Conservation (phyloP, 92 coral and sea anemone genomes). For the Palythoa caribaeorum region DNA sequence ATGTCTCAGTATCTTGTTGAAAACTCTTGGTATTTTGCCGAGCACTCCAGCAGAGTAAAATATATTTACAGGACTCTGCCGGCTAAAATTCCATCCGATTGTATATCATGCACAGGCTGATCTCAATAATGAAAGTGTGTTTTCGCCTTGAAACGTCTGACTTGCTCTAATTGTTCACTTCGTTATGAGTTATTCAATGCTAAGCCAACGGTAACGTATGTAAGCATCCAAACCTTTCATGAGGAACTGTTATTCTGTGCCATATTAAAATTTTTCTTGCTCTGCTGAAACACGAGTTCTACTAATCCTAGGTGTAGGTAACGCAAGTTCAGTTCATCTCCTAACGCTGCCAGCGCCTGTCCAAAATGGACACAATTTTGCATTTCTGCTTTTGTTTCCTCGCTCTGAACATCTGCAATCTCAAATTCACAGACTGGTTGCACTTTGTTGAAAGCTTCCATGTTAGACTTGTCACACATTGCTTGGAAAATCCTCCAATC, state of each 20-base stretch:
- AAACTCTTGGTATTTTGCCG: background rate
- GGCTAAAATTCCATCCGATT: background rate
- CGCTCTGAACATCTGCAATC: constrained; percentile 7
- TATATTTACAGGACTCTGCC: background rate
- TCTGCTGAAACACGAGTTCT: background rate
- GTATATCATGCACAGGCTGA: background rate
- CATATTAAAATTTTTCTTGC: background rate
- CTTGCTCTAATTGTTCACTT: background rate
- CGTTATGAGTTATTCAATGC: background rate
- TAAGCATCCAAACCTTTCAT: background rate
- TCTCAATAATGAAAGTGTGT: background rate
- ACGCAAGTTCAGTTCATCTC: constrained; percentile 26
- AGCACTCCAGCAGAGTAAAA: background rate
- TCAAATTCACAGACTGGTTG: background rate
- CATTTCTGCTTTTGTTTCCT: background rate
- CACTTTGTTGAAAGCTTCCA: background rate
- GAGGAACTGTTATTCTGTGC: background rate
- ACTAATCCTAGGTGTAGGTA: constrained; percentile 3
- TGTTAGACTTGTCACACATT: constrained; percentile 33
- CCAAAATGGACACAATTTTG: constrained; percentile 24
- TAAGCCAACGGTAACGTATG: background rate
- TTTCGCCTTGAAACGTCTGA: background rate
- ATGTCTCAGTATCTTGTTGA: background rate
- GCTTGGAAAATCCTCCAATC: background rate
- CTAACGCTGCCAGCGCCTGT: constrained; percentile 18